Evolutionary conservation across 2,797 vertebrate genomes (phyloP).

Genomic region (Hozukius guyotensis): DNA sequence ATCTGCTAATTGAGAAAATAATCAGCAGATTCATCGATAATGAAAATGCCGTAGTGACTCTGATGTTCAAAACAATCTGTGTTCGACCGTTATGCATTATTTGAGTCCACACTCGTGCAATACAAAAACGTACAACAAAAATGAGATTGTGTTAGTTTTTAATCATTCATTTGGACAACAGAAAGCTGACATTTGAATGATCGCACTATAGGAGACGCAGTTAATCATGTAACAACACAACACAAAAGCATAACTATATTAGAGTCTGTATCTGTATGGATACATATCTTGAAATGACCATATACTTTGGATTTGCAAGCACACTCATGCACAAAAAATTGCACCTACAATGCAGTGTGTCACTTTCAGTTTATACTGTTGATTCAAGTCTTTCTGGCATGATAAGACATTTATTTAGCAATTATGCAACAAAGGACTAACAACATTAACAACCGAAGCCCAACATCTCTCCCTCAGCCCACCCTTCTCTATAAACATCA

Average conservation of each 20-base stretch:
- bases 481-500: constrained; percentile 11
- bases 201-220: neutral
- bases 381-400: neutral
- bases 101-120: neutral
- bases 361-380: neutral
- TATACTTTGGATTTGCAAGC: neutral
- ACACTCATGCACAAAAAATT: neutral
- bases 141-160: neutral
- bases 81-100: neutral
- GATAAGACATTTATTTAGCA: constrained; percentile 7
- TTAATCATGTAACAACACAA: neutral
- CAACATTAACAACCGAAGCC: constrained; percentile 27
- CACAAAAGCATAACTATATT: neutral
- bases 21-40: neutral
- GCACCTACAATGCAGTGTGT: neutral
- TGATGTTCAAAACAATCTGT: neutral
- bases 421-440: constrained; percentile 25
- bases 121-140: neutral
- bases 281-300: neutral
- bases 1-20: neutral
- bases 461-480: constrained; percentile 19
- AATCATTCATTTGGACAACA: neutral
- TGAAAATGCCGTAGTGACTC: neutral
- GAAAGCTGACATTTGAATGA: neutral
- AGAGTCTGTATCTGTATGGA: neutral